Conservation (phyloP, 2,888 invertebrate genomes). For the Tachystola acroxantha region DNA sequence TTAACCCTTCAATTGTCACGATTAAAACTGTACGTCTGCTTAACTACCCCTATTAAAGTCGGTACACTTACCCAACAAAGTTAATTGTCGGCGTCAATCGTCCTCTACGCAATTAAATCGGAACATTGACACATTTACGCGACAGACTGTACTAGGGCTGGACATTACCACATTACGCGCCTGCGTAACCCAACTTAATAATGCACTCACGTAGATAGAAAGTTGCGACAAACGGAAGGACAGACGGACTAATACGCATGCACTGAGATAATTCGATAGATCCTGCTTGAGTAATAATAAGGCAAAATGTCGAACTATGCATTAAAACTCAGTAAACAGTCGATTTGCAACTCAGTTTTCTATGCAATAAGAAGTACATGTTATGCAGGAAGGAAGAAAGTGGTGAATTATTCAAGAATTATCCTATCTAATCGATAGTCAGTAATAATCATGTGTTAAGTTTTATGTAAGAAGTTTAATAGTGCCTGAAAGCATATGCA, state of each 20-base stretch:
- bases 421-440: too few species aligned
- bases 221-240: constrained; percentile 59
- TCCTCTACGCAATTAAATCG: constrained; percentile 39
- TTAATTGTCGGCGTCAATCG: constrained; percentile 26
- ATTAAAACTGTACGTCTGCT: too few species aligned
- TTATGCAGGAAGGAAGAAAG: too few species aligned
- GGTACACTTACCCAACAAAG: constrained; percentile 11
- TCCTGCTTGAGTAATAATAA: constrained; percentile 37
- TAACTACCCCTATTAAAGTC: too few species aligned
- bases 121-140: constrained; percentile 53
- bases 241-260: constrained; percentile 41
- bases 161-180: constrained; percentile 23
- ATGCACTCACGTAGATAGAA: constrained; percentile 64
- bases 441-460: too few species aligned
- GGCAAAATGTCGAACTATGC: neutral
- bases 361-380: too few species aligned
- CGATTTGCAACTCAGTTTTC: too few species aligned
- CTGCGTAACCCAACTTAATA: constrained; percentile 21
- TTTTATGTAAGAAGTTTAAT: too few species aligned
- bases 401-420: too few species aligned
- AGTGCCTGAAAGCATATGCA: too few species aligned
- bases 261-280: constrained; percentile 42
- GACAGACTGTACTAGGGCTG: constrained; percentile 38
- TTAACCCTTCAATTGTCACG: too few species aligned
- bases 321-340: too few species aligned